Evolutionary conservation across 2,113 vertebrate species (phyloP).

Genomic region (Pseudopipra pipra): DNA sequence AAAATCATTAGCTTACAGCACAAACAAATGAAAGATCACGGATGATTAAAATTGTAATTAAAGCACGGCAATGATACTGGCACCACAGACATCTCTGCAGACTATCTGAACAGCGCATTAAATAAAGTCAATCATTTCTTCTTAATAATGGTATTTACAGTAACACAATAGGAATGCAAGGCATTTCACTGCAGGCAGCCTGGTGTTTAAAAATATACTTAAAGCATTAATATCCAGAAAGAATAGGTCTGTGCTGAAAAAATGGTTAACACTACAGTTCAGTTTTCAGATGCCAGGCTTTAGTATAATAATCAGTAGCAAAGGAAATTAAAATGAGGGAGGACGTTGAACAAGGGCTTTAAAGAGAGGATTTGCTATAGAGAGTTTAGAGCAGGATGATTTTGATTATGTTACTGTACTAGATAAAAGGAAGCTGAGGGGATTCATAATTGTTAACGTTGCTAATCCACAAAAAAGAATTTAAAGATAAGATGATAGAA

Average conservation of each 20-base stretch:
- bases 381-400: constrained; percentile 57
- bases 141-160: constrained; percentile 68
- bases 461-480: constrained; percentile 63
- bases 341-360: constrained; percentile 56
- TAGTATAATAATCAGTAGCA: constrained; percentile 66
- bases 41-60: constrained; percentile 75
- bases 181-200: constrained; percentile 63
- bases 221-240: constrained; percentile 52
- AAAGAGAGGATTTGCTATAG: constrained; percentile 65
- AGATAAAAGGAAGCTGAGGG: constrained; percentile 63
- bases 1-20: constrained; percentile 63
- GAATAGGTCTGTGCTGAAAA: constrained; percentile 56
- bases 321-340: constrained; percentile 72
- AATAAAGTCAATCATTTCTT: constrained; percentile 64
- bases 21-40: constrained; percentile 59
- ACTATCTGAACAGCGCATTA: constrained; percentile 43
- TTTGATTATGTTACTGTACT: constrained; percentile 66
- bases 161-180: constrained; percentile 55
- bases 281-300: constrained; percentile 60
- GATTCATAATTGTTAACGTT: constrained; percentile 63
- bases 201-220: constrained; percentile 45
- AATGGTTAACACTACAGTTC: constrained; percentile 32
- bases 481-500: constrained; percentile 68
- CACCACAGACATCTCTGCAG: constrained; percentile 55
- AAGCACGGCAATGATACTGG: constrained; percentile 47